Conservation (phyloP, 1,140 invertebrate species). For the Homarus americanus region DNA sequence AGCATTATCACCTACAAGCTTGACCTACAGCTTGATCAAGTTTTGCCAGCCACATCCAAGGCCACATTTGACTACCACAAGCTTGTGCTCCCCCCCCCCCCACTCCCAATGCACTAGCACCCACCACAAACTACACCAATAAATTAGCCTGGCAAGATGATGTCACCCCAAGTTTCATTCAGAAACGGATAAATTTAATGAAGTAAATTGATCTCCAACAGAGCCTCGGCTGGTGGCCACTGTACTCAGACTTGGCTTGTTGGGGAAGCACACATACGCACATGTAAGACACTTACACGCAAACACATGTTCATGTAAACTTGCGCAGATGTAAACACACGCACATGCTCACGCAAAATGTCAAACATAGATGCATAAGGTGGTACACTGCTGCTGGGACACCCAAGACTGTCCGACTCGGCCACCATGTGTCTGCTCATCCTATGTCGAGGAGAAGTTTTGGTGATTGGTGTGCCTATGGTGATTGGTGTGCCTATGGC, state of each 20-base stretch:
- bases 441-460: constrained; percentile 5
- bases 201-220: neutral
- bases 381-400: neutral
- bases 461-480: neutral
- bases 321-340: constrained; percentile 37
- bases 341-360: neutral
- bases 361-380: neutral
- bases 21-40: neutral
- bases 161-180: neutral
- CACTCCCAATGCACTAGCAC: no score
- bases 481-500: neutral
- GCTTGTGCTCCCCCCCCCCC: neutral
- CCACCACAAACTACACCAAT: neutral
- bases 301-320: constrained; percentile 20
- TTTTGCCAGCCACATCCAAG: neutral
- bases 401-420: constrained; percentile 1
- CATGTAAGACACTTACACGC: neutral
- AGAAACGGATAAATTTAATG: neutral
- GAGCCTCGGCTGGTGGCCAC: neutral
- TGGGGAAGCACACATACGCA: neutral
- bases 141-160: no score
- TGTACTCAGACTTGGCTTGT: neutral
- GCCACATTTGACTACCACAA: neutral
- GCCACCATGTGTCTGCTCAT: constrained; percentile 7
- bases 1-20: neutral